Conservation (phyloP, 2,113 vertebrate species). For the Tychaedon coryphoeus region DNA sequence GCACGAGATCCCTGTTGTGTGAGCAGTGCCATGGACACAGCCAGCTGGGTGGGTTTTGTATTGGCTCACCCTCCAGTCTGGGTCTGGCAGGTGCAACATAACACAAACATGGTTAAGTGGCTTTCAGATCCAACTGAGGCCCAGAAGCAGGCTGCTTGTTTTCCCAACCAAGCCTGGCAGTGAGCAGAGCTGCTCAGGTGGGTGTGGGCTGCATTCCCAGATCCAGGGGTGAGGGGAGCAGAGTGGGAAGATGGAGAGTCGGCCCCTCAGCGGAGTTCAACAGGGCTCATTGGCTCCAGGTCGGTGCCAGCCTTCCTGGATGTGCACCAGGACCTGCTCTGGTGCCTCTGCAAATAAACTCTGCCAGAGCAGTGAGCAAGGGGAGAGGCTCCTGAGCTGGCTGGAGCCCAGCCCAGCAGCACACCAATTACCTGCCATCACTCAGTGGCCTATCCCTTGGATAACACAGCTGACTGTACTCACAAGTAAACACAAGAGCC, state of each 20-base stretch:
- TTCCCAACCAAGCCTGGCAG: neutral
- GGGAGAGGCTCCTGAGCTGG: neutral
- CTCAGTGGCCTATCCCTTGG: neutral
- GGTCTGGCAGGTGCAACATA: neutral
- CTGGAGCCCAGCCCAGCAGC: neutral
- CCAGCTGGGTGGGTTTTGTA: neutral
- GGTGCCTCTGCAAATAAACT: neutral
- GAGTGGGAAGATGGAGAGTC: neutral
- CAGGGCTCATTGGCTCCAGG: neutral
- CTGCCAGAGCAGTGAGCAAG: neutral
- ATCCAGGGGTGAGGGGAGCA: neutral
- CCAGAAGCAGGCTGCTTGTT: neutral
- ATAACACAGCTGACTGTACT: neutral
- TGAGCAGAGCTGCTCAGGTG: neutral
- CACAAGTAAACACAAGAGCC: neutral
- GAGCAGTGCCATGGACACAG: neutral
- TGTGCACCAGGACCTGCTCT: neutral
- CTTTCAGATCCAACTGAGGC: neutral
- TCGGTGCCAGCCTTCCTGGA: neutral
- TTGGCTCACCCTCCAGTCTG: neutral
- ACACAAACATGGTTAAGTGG: slow-evolving; percentile 7
- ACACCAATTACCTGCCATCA: neutral
- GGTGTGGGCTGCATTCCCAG: slow-evolving; percentile 29
- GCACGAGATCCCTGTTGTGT: neutral
- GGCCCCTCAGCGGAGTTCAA: neutral